phyloP scores from a whole-genome alignment of 1,140 invertebrate genomes.

The Dendroctonus ponderosae region DNA sequence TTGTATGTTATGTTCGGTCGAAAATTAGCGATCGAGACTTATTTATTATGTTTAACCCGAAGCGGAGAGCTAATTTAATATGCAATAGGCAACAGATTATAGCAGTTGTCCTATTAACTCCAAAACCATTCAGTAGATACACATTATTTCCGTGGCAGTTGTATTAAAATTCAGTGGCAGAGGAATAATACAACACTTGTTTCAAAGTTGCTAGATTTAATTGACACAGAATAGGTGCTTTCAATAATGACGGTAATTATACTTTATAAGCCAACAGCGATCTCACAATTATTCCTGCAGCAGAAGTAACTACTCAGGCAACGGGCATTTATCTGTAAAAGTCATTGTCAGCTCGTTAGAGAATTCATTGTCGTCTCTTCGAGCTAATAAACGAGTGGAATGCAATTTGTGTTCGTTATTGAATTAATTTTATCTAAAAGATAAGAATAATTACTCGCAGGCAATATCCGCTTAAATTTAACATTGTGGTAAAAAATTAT shows the following conservation, averaged over 20 bases:
- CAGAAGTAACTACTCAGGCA: neutral
- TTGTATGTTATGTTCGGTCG: neutral
- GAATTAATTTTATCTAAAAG: constrained; percentile 15
- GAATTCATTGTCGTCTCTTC: constrained; percentile 23
- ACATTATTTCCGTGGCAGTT: too few species aligned
- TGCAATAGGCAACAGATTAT: neutral
- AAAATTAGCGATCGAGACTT: constrained; percentile 2
- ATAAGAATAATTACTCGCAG: too few species aligned
- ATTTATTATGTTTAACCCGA: constrained; percentile 3
- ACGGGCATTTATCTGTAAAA: constrained; percentile 16
- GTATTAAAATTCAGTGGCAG: too few species aligned
- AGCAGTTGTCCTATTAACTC: constrained; percentile 1
- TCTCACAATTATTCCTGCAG: too few species aligned
- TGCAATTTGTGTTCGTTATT: constrained; percentile 27
- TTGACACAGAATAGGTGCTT: too few species aligned
- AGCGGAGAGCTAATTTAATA: neutral
- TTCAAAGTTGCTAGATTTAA: too few species aligned
- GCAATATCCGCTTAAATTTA: too few species aligned
- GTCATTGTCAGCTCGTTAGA: constrained; percentile 13
- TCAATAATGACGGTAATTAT: too few species aligned
- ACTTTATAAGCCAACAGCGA: too few species aligned
- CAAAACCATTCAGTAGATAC: neutral
- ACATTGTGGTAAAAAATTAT: too few species aligned
- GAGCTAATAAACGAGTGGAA: constrained; percentile 25
- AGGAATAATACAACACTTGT: too few species aligned